Base-by-base conservation (phyloP, 2,113 vertebrate genomes). In the Phyllostomus hastatus region DNA sequence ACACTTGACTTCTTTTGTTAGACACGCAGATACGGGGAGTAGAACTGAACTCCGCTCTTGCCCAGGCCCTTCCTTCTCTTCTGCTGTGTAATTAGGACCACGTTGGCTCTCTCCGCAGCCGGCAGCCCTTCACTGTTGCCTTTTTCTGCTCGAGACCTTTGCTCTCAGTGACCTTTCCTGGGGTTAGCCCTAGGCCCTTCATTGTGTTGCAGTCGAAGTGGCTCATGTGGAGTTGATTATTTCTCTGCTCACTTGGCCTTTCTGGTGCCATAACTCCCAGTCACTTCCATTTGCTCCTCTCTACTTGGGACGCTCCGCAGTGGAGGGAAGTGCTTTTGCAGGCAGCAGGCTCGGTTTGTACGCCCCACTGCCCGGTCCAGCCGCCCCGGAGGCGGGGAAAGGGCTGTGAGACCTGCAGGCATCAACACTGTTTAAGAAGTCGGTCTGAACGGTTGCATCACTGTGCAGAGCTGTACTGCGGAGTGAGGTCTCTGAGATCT, bases 171-270 rank as follows among this genome's bases (percentile, higher is more conserved):
- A 99, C 99, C 99, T 98, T 98, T 99, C 98, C 98, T 98, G 98
- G 98, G 98, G 98, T 98, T 98, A 97, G 98, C 97, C 96, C 87
- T 97, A 97, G 99, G 98, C 98, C 97, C 97, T 98, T 86, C 98
- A 98, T 99, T 99, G 99, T 99, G 98, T 98, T 97, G 97, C 98
- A 98, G 98, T 98, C 96, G 97, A 98, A 98, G 98, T 98, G 98
- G 98, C 98, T 99, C 99, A 99, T 98, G 98, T 98, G 98, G 99
- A 99, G 99, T 99, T 99, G 99, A 99, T 99, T 99, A 99, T 99
- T 99, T 99, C 99, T 99, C 99, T 99, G 98, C 98, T 98, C 98
- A 98, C 98, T 98, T 98, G 98, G 98, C 98, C 98, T 98, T 98
- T 98, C 98, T 96, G 98, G 98, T 98, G 98, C 98, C 98, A 92